Base-by-base conservation (phyloP, 2,797 vertebrate genomes). In the Synaphobranchus kaupii region DNA sequence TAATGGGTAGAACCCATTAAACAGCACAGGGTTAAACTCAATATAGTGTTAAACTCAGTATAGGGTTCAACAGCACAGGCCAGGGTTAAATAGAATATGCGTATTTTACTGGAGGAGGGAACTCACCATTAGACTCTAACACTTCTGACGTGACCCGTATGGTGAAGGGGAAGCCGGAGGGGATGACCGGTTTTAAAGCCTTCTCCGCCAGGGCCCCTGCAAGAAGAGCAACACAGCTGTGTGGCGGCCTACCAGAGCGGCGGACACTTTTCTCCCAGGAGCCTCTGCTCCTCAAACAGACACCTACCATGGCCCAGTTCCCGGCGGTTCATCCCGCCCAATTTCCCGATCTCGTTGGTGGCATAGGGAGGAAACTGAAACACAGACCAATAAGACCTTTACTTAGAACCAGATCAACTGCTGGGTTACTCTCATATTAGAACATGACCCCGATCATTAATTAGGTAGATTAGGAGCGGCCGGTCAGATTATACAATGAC, bases 91-190 rank as follows among this genome's bases (percentile, higher is more conserved):
- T 25, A 68, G 25, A 28, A 68, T n/a, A 68, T 25, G 8, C 1
- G 63, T 68, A 28, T 8, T 28, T 4, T 28, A 25, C 63, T 0
- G 63, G 0, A 52, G 1, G 81, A 20, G 17, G 28, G 1, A 0
- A 84, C 95, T 90, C 88, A 97, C 99, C 99, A 28, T 99, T 99
- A 89, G 99, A 99, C 94, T 99, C 99, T 20, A 99, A 92, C 87
- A 99, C 98, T 95, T 99, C 99, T n/a, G 99, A 96, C 76, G 98
- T 99, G 88, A 99, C 96, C 87, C 99, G 94, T 92, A 99, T 96
- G 6, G 99, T 99, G 94, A 99, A 99, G 15, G 99, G 99, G 91
- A 99, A 99, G 89, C 99, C 97, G 93, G 95, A 97, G 60, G 99
- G 99, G 92, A 99, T 96, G 91, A 99, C 85, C 0, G 98, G 95